Conservation (phyloP, 2,888 invertebrate species). For the Agonopterix arenella region DNA sequence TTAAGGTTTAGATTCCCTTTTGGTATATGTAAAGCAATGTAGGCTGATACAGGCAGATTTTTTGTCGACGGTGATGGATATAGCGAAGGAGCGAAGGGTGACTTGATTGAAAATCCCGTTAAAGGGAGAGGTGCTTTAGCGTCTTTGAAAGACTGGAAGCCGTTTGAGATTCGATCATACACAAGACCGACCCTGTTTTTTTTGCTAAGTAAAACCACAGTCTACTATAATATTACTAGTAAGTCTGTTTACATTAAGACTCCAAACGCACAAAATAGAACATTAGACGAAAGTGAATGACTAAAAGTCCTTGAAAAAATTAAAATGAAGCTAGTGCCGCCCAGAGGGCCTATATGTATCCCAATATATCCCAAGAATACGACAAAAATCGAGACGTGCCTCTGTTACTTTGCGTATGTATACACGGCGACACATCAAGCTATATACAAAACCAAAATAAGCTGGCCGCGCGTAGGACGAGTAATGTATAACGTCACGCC, state of each 20-base stretch:
- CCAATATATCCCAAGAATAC: too few species aligned
- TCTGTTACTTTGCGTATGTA: too few species aligned
- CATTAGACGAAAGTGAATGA: background rate
- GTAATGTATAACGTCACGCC: too few species aligned
- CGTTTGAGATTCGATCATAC: constrained; percentile 10
- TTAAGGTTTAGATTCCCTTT: background rate
- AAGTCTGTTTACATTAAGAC: too few species aligned
- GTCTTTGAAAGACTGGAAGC: constrained; percentile 19
- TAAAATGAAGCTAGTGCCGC: background rate
- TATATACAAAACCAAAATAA: too few species aligned
- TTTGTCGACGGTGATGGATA: constrained; percentile 57
- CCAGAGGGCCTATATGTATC: too few species aligned
- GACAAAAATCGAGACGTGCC: too few species aligned
- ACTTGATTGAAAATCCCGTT: constrained; percentile 55
- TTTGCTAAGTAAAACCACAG: too few species aligned
- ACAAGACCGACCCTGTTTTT: background rate
- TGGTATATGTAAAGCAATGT: constrained; percentile 14
- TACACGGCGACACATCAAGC: too few species aligned
- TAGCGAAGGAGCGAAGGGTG: constrained; percentile 37
- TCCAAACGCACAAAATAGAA: background rate
- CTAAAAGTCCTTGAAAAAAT: too few species aligned
- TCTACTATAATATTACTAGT: too few species aligned
- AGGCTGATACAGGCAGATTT: constrained; percentile 53
- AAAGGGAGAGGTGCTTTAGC: constrained; percentile 33
- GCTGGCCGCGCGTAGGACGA: too few species aligned